Evolutionary conservation across 1,140 invertebrate species (phyloP).

Genomic region (Listronotus bonariensis): DNA sequence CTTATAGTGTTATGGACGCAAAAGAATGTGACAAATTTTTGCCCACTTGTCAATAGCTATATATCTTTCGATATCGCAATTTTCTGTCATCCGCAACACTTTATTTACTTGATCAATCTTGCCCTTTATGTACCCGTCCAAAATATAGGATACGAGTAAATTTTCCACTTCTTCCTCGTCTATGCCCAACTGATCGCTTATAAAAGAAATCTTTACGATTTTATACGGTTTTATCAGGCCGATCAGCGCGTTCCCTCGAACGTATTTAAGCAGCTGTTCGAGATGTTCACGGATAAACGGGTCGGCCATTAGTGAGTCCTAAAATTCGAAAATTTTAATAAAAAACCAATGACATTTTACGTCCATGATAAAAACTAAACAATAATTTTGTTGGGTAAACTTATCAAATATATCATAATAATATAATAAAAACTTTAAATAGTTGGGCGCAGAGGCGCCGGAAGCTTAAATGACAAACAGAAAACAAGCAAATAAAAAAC

Average conservation of each 20-base stretch:
- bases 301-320: conserved; percentile 94
- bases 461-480: too few species aligned
- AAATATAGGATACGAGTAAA: conserved; percentile 78
- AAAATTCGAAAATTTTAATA: neutral
- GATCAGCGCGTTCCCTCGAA: conserved; percentile 93
- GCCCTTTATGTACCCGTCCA: conserved; percentile 78
- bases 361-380: too few species aligned
- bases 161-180: conserved; percentile 93
- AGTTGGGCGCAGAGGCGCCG: too few species aligned
- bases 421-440: too few species aligned
- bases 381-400: too few species aligned
- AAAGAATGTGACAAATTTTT: conserved; percentile 56
- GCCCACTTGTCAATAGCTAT: conserved; percentile 94
- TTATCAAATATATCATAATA: too few species aligned
- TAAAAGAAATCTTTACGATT: conserved; percentile 94
- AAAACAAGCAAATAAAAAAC: too few species aligned
- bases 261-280: conserved; percentile 94
- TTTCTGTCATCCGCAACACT: conserved; percentile 83
- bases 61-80: conserved; percentile 79
- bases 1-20: neutral
- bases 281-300: conserved; percentile 98
- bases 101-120: conserved; percentile 95
- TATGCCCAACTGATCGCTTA: conserved; percentile 95
- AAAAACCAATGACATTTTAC: too few species aligned
- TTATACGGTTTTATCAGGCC: conserved; percentile 97